Conservation (phyloP, 1,140 invertebrate genomes). For the Prorops nasuta region DNA sequence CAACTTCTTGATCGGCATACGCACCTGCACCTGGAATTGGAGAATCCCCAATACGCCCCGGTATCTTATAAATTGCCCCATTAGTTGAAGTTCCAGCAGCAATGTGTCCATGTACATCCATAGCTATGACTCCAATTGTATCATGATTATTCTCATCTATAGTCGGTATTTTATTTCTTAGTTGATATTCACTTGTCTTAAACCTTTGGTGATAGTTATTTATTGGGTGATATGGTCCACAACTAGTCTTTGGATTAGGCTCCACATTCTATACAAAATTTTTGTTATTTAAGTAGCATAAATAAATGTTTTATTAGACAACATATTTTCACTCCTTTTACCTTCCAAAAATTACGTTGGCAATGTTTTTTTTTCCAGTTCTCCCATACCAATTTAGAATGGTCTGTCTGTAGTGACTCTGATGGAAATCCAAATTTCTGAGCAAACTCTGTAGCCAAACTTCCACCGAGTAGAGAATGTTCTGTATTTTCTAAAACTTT, state of each 20-base stretch:
- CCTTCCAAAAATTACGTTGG: constrained; percentile 97
- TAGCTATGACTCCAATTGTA: constrained; percentile 94
- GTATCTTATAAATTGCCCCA: constrained; percentile 90
- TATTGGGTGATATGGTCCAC: constrained; percentile 82
- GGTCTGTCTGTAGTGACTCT: constrained; percentile 73
- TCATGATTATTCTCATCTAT: constrained; percentile 78
- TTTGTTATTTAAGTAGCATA: constrained; percentile 18
- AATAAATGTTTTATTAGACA: constrained; percentile 2
- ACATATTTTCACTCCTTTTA: constrained; percentile 40
- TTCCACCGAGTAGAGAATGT: constrained; percentile 89
- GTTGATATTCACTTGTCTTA: too few relatives aligned
- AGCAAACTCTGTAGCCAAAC: constrained; percentile 88
- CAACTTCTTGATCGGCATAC: constrained; percentile 87
- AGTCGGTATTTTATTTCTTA: constrained; percentile 4
- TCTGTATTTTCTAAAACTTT: constrained; percentile 87
- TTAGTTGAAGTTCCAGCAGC: constrained; percentile 96
- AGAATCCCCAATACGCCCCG: constrained; percentile 92
- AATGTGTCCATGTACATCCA: constrained; percentile 77
- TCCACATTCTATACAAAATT: constrained; percentile 70
- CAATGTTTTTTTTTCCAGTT: constrained; percentile 81
- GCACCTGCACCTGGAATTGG: constrained; percentile 92
- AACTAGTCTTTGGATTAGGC: constrained; percentile 77
- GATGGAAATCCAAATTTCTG: constrained; percentile 83
- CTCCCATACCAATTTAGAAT: constrained; percentile 70
- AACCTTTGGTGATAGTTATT: constrained; percentile 11